phyloP scores from a whole-genome alignment of 2,113 vertebrate species.

The Gymnobelideus leadbeateri region DNA sequence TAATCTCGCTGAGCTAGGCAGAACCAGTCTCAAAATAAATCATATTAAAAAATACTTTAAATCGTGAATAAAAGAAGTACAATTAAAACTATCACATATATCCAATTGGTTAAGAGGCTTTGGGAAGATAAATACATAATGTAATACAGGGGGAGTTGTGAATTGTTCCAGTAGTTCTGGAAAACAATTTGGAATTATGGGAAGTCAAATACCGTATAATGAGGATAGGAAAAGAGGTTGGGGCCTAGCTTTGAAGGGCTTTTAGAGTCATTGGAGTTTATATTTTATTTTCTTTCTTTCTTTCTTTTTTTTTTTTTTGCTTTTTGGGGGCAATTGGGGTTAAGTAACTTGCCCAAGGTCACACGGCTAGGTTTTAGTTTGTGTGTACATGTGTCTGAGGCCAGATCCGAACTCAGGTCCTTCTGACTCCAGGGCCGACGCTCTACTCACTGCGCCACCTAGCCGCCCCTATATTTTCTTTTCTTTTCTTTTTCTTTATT shows the following conservation, averaged over 20 bases:
- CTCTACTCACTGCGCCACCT: too few species aligned
- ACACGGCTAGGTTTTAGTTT: too few species aligned
- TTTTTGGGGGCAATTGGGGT: too few species aligned
- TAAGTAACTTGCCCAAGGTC: too few species aligned
- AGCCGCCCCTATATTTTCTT: too few species aligned
- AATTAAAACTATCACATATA: background rate
- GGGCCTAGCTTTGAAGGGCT: background rate
- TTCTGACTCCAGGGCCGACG: too few species aligned
- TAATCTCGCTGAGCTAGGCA: background rate
- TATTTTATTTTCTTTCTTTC: constrained; percentile 6
- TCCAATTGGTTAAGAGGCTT: background rate
- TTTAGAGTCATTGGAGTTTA: background rate
- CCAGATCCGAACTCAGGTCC: too few species aligned
- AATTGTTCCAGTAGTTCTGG: background rate
- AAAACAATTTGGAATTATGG: background rate
- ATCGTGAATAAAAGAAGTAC: background rate
- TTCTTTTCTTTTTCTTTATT: too few species aligned
- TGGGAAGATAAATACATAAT: background rate
- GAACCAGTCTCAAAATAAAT: background rate
- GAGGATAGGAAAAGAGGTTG: background rate
- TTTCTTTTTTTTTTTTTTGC: too few species aligned
- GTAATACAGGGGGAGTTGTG: background rate
- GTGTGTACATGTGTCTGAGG: too few species aligned
- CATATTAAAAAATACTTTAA: background rate
- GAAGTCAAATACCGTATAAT: background rate